phyloP scores from a whole-genome alignment of 2,113 vertebrate genomes.

The Eublepharis macularius region DNA sequence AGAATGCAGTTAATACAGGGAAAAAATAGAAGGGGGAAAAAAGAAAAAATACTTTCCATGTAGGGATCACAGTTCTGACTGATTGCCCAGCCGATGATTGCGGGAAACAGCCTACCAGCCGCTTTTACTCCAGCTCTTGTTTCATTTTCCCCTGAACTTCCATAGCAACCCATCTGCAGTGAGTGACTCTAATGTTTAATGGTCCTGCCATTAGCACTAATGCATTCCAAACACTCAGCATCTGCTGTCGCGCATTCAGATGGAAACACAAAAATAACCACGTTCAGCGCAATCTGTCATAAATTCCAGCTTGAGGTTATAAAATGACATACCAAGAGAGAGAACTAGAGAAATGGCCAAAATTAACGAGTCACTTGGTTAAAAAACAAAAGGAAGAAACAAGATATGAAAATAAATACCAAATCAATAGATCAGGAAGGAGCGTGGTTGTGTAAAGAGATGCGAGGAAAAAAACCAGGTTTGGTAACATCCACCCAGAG shows the following conservation, averaged over 20 bases:
- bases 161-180: slow-evolving; percentile 86
- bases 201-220: slow-evolving; percentile 90
- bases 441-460: background rate
- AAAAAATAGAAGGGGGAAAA: background rate
- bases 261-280: slow-evolving; percentile 73
- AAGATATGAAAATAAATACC: slow-evolving; percentile 1
- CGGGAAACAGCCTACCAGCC: slow-evolving; percentile 85
- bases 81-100: slow-evolving; percentile 81
- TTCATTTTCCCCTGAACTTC: slow-evolving; percentile 74
- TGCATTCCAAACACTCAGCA: slow-evolving; percentile 88
- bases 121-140: slow-evolving; percentile 54
- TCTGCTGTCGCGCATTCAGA: slow-evolving; percentile 81
- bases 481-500: background rate
- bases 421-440: slow-evolving; percentile 1
- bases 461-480: background rate
- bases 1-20: rapidly evolving
- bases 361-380: slow-evolving; percentile 3
- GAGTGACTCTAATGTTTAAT: slow-evolving; percentile 81
- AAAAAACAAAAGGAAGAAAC: slow-evolving; percentile 15
- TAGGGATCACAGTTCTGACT: slow-evolving; percentile 56
- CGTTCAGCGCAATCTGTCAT: slow-evolving; percentile 52
- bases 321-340: slow-evolving; percentile 21
- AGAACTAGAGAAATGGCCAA: slow-evolving; percentile 48
- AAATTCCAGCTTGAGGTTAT: slow-evolving; percentile 23
- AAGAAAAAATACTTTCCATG: background rate